Conservation (phyloP, 2,113 vertebrate species). For the Himantopus leucocephalus region DNA sequence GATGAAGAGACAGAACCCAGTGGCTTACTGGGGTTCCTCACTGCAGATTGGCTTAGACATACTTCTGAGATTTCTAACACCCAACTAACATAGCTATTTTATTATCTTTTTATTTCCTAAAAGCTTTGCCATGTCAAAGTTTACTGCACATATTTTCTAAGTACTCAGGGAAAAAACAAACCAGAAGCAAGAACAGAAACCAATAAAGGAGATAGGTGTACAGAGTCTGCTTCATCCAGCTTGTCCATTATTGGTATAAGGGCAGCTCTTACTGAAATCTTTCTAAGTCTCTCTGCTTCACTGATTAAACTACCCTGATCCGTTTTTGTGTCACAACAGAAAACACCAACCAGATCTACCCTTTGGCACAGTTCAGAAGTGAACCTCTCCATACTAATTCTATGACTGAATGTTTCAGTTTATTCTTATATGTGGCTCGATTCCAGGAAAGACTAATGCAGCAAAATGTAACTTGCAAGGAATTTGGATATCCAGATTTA, state of each 20-base stretch:
- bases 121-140: not conserved
- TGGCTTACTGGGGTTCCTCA: not conserved
- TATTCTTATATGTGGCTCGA: not conserved
- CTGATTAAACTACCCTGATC: not conserved
- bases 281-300: not conserved
- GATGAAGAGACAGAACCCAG: not conserved
- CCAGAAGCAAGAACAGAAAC: not conserved
- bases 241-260: not conserved
- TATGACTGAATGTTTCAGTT: not conserved
- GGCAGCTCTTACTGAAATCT: not conserved
- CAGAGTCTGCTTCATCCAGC: not conserved
- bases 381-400: not conserved
- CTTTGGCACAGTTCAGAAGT: not conserved
- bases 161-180: not conserved
- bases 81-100: not conserved
- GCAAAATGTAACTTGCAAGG: not conserved
- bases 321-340: not conserved
- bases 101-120: not conserved
- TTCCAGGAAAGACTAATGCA: conserved; percentile 7
- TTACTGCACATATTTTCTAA: not conserved
- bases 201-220: not conserved
- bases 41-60: not conserved
- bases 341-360: not conserved
- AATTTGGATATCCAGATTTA: not conserved
- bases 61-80: not conserved